Evolutionary conservation across 2,113 vertebrate species (phyloP).

Genomic region (Tachysurus fulvidraco): DNA sequence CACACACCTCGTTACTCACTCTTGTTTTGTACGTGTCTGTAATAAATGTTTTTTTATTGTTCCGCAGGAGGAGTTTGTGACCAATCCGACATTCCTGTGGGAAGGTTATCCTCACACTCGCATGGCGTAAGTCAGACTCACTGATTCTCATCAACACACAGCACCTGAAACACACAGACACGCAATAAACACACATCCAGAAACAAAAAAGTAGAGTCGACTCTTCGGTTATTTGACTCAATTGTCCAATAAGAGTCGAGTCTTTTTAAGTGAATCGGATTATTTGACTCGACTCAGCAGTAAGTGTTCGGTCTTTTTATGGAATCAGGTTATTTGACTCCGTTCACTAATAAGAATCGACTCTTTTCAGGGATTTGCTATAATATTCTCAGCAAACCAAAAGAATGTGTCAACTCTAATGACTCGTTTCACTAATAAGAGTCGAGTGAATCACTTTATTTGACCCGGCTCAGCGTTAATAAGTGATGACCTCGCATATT

Average conservation of each 20-base stretch:
- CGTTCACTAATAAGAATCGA: not conserved
- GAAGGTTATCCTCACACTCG: constrained; percentile 78
- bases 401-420: too few species aligned
- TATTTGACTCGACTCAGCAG: not conserved
- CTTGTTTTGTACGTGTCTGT: not conserved
- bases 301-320: not conserved
- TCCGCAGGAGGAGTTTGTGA: constrained; percentile 79
- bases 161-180: too few species aligned
- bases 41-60: constrained; percentile 21
- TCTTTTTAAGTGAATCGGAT: not conserved
- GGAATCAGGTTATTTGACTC: not conserved
- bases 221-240: not conserved
- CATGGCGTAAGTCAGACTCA: constrained; percentile 78
- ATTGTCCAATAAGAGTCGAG: not conserved
- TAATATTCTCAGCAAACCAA: too few species aligned
- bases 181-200: too few species aligned
- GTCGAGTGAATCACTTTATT: not conserved
- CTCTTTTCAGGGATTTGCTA: not conserved
- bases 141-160: not conserved
- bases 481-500: not conserved
- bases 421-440: not conserved
- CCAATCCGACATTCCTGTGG: constrained; percentile 80
- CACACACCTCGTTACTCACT: not conserved
- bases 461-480: not conserved
- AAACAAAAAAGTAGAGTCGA: too few species aligned